Percentiles rank a stretch among this genome's conserved stretches.
These are phyloP conservation scores for Oreochromis niloticus DNA, from an alignment of 2,113 vertebrate species.

Conservation along the genomic window DNA sequence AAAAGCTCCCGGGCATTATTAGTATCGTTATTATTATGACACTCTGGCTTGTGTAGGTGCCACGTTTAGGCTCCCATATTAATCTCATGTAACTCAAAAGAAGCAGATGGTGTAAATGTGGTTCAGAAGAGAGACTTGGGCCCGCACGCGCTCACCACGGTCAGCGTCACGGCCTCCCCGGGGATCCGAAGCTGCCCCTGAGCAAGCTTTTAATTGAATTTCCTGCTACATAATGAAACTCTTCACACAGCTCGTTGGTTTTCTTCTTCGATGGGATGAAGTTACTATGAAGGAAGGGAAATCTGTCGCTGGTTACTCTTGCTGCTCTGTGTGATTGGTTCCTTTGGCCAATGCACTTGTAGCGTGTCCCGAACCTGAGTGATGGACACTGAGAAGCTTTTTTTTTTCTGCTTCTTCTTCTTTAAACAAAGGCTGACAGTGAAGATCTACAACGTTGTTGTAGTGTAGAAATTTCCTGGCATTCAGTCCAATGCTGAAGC, in stretches of 20 bases:
- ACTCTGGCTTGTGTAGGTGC: not conserved
- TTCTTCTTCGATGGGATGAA: not conserved
- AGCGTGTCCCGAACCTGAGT: constrained; percentile 38
- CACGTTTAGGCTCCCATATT: not conserved
- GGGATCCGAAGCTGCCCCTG: rapidly evolving
- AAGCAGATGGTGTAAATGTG: not conserved
- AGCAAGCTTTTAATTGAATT: not conserved
- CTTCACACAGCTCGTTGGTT: not conserved
- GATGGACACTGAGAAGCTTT: constrained; percentile 26
- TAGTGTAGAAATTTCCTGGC: not conserved
- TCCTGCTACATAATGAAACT: not conserved
- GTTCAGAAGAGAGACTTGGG: not conserved
- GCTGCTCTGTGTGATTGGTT: not conserved
- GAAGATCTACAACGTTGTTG: not conserved
- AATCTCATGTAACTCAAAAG: not conserved
- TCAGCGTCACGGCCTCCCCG: rapidly evolving
- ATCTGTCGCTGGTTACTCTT: not conserved
- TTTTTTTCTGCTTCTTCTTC: not conserved
- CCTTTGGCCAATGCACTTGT: not conserved
- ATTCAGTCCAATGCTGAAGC: not conserved
- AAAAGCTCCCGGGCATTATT: constrained; percentile 49
- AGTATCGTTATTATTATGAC: not conserved
- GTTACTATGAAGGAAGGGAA: constrained; percentile 58
- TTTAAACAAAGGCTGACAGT: not conserved
- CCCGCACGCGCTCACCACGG: rapidly evolving